Evolutionary conservation across 1,140 invertebrate genomes (phyloP).

Genomic region (Pomacea maculata): DNA sequence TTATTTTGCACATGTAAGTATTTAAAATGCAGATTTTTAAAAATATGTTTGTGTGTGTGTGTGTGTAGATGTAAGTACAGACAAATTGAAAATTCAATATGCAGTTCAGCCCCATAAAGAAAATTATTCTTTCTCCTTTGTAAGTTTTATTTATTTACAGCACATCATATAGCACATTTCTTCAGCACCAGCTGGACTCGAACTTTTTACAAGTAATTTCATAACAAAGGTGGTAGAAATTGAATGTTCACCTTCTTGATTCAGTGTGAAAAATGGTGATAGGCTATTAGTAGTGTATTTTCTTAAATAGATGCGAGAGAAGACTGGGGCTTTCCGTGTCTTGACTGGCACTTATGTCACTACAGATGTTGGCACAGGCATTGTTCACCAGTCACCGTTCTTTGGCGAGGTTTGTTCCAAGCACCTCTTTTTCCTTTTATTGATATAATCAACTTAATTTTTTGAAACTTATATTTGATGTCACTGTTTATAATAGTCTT

Average conservation of each 20-base stretch:
- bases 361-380: slow-evolving; percentile 96
- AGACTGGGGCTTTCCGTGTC: slow-evolving; percentile 83
- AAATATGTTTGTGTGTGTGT: neutral
- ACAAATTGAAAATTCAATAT: too few relatives aligned
- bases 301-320: slow-evolving; percentile 64
- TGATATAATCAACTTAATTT: too few relatives aligned
- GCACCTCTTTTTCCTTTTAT: too few relatives aligned
- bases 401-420: slow-evolving; percentile 83
- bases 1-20: slow-evolving; percentile 77
- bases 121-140: neutral
- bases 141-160: neutral
- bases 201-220: too few relatives aligned
- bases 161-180: too few relatives aligned
- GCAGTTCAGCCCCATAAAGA: too few relatives aligned
- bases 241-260: neutral
- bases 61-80: neutral
- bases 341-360: slow-evolving; percentile 94
- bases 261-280: neutral
- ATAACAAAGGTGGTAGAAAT: neutral
- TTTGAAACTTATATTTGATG: too few relatives aligned
- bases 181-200: too few relatives aligned
- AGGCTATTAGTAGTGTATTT: slow-evolving; percentile 2
- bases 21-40: too few relatives aligned
- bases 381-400: slow-evolving; percentile 98
- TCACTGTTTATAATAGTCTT: too few relatives aligned